A percentile compares a stretch with the other conserved stretches of the same genome.
These are phyloP conservation scores for Sebastes matsubarae DNA, from an alignment of 2,797 vertebrate species.

Conservation along the genomic window DNA sequence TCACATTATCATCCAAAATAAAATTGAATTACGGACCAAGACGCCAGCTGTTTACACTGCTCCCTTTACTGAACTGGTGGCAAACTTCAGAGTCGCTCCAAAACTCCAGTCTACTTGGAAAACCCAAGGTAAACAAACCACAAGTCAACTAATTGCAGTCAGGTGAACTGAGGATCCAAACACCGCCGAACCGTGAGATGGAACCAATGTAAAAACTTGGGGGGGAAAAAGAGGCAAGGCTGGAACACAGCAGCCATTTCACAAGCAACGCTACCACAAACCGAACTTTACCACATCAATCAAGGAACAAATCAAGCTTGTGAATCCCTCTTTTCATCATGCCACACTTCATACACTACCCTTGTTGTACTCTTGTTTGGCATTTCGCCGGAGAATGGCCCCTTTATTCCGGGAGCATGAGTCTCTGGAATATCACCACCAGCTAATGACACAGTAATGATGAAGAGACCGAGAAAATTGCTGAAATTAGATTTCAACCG, in stretches of 20 bases:
- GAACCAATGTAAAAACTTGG: conserved; percentile 20
- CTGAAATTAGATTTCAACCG: conserved; percentile 71
- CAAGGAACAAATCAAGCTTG: conserved; percentile 35
- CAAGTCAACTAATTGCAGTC: conserved; percentile 55
- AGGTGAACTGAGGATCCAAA: conserved; percentile 50
- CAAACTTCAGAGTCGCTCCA: conserved; percentile 40
- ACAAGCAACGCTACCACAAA: conserved; percentile 15
- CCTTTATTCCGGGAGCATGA: conserved; percentile 57
- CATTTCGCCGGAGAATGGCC: conserved; percentile 60
- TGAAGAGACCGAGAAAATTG: conserved; percentile 62
- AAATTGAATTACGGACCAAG: conserved; percentile 74
- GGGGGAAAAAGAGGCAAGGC: not conserved
- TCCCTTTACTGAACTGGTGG: conserved; percentile 53
- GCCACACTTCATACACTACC: conserved; percentile 38
- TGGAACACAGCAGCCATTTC: conserved; percentile 14
- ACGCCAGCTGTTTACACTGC: conserved; percentile 71
- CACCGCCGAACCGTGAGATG: not conserved
- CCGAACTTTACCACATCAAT: conserved; percentile 47
- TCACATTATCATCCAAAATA: conserved; percentile 82
- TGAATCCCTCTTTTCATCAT: conserved; percentile 58
- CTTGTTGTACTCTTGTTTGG: conserved; percentile 50
- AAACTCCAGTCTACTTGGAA: conserved; percentile 39
- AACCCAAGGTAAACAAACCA: conserved; percentile 60
- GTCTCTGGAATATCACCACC: conserved; percentile 49
- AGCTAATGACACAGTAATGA: conserved; percentile 69